Evolutionary conservation across 1,140 invertebrate genomes (phyloP).

Genomic region (Megalopta genalis): DNA sequence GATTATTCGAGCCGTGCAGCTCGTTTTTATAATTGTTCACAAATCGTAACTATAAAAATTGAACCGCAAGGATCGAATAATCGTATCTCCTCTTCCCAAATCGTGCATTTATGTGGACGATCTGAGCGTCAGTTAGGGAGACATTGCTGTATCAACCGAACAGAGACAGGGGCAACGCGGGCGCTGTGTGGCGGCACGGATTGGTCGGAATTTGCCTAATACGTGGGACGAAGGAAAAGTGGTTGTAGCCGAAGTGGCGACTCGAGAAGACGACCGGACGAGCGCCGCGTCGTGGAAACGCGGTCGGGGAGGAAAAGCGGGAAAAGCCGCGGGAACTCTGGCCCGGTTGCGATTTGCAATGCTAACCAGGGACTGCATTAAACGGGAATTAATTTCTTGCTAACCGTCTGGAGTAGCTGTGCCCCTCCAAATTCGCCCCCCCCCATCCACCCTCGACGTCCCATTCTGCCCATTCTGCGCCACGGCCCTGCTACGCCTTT

Average conservation of each 20-base stretch:
- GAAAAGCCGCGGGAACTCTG: slow-evolving; percentile 59
- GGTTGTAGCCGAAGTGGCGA: slow-evolving; percentile 36
- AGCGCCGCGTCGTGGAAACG: slow-evolving; percentile 10
- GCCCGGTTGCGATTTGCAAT: slow-evolving; percentile 74
- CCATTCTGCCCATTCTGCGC: no score
- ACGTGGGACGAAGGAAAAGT: slow-evolving; percentile 60
- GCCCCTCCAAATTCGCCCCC: background rate
- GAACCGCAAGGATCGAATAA: no score
- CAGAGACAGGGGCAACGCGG: background rate
- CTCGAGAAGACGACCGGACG: slow-evolving; percentile 14
- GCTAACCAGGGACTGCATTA: slow-evolving; percentile 78
- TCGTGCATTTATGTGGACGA: no score
- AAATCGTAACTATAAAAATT: no score
- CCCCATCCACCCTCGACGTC: background rate
- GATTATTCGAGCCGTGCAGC: no score
- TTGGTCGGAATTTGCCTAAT: slow-evolving; percentile 66
- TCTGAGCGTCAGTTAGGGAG: no score
- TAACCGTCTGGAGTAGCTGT: slow-evolving; percentile 74
- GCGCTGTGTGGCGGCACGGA: slow-evolving; percentile 4
- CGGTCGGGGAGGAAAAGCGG: slow-evolving; percentile 47
- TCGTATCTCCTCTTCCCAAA: no score
- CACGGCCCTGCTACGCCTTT: background rate
- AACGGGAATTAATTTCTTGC: slow-evolving; percentile 78
- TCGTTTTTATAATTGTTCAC: no score
- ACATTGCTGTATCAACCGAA: no score